phyloP scores from a whole-genome alignment of 1,140 invertebrate species.

The Lordiphosa stackelbergi region DNA sequence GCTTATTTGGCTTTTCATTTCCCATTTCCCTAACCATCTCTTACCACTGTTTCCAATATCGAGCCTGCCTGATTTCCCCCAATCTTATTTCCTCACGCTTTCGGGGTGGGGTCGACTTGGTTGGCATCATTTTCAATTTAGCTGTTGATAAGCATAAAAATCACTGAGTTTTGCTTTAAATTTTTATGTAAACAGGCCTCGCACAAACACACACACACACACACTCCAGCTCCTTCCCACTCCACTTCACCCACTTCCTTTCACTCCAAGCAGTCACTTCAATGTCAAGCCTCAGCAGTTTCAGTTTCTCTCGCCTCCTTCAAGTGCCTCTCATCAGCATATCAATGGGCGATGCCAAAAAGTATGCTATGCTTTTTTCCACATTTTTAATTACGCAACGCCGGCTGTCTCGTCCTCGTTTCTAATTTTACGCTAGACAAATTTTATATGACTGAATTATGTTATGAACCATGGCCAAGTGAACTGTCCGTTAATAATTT shows the following conservation, averaged over 20 bases:
- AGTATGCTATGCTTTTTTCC: slow-evolving; percentile 52
- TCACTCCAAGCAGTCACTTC: slow-evolving; percentile 56
- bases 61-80: slow-evolving; percentile 11
- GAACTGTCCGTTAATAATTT: slow-evolving; percentile 59
- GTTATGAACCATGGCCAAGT: slow-evolving; percentile 57
- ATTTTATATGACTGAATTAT: slow-evolving; percentile 75
- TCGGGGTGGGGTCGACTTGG: slow-evolving; percentile 22
- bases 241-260: slow-evolving; percentile 11
- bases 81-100: slow-evolving; percentile 38
- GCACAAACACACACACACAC: slow-evolving; percentile 5
- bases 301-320: slow-evolving; percentile 5
- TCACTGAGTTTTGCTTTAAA: slow-evolving; percentile 66
- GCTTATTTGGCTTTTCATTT: too few relatives aligned
- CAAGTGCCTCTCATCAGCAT: slow-evolving; percentile 54
- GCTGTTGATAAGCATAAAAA: slow-evolving; percentile 67
- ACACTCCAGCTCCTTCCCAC: neutral
- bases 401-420: slow-evolving; percentile 46
- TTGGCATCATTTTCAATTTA: slow-evolving; percentile 61
- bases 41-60: slow-evolving; percentile 12
- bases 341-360: slow-evolving; percentile 55
- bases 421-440: slow-evolving; percentile 73
- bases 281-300: slow-evolving; percentile 60
- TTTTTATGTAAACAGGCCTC: slow-evolving; percentile 60
- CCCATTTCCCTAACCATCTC: too few relatives aligned
- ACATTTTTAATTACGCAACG: slow-evolving; percentile 64